These are phyloP conservation scores for Lordiphosa fenestrarum DNA, from an alignment of 2,888 invertebrate genomes.

Conservation along the genomic window DNA sequence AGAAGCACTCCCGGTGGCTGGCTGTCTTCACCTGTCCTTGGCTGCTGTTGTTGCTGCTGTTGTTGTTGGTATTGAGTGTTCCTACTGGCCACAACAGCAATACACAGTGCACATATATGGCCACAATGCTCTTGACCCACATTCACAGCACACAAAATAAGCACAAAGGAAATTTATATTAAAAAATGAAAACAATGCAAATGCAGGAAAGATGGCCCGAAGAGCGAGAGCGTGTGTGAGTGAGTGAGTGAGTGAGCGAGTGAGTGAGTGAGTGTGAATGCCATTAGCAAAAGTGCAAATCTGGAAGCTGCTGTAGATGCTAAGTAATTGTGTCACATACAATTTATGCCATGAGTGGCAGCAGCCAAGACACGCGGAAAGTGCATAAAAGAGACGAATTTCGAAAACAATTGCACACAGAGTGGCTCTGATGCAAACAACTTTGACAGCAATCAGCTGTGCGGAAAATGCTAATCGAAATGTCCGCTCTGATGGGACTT, in stretches of 20 bases:
- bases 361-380: slow-evolving; percentile 7
- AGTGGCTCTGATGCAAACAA: too few species aligned
- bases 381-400: too few species aligned
- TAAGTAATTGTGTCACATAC: slow-evolving; percentile 69
- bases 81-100: slow-evolving; percentile 19
- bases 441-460: too few species aligned
- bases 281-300: slow-evolving; percentile 66
- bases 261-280: slow-evolving; percentile 30
- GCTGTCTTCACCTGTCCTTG: slow-evolving; percentile 27
- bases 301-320: slow-evolving; percentile 49
- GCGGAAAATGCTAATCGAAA: neutral
- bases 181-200: slow-evolving; percentile 46
- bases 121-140: slow-evolving; percentile 65
- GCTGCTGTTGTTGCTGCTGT: neutral
- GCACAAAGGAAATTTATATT: slow-evolving; percentile 65
- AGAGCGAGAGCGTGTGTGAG: slow-evolving; percentile 3
- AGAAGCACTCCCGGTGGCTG: slow-evolving; percentile 18
- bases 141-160: slow-evolving; percentile 30
- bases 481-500: too few species aligned
- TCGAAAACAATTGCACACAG: too few species aligned
- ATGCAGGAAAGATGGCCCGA: slow-evolving; percentile 26
- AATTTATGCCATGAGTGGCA: slow-evolving; percentile 2
- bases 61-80: slow-evolving; percentile 17
- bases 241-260: slow-evolving; percentile 17
- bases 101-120: slow-evolving; percentile 16